These are phyloP conservation scores for Esperia sulphurella DNA, from an alignment of 2,888 invertebrate species.

Conservation along the genomic window DNA sequence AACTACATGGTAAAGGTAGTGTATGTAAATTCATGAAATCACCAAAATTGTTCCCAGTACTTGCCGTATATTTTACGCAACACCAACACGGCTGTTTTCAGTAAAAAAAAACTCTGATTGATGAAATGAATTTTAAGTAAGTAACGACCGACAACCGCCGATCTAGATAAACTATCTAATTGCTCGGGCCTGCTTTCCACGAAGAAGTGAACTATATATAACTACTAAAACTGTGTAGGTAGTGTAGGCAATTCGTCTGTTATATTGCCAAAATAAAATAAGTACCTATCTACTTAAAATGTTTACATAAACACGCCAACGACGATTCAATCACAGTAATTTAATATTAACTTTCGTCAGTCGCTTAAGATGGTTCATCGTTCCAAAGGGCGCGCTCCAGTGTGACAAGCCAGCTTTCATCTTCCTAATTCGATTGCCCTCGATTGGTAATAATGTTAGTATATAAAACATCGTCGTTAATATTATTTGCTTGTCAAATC, in stretches of 20 bases:
- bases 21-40: no score
- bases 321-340: background rate
- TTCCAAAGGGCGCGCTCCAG: background rate
- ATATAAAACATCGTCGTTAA: constrained; percentile 3
- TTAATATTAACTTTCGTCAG: background rate
- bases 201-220: no score
- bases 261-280: background rate
- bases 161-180: no score
- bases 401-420: constrained; percentile 3
- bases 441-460: constrained; percentile 6
- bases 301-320: background rate
- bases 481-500: background rate
- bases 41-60: no score
- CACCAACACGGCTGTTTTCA: no score
- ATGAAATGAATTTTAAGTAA: no score
- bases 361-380: background rate
- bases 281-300: background rate
- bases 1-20: no score
- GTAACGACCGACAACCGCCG: no score
- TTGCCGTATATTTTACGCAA: no score
- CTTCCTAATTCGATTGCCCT: constrained; percentile 9
- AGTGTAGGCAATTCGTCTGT: background rate
- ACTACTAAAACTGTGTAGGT: background rate
- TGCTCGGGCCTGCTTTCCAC: no score
- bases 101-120: no score